Conservation (phyloP, 2,888 invertebrate species). For the Synanthedon tipuliformis region DNA sequence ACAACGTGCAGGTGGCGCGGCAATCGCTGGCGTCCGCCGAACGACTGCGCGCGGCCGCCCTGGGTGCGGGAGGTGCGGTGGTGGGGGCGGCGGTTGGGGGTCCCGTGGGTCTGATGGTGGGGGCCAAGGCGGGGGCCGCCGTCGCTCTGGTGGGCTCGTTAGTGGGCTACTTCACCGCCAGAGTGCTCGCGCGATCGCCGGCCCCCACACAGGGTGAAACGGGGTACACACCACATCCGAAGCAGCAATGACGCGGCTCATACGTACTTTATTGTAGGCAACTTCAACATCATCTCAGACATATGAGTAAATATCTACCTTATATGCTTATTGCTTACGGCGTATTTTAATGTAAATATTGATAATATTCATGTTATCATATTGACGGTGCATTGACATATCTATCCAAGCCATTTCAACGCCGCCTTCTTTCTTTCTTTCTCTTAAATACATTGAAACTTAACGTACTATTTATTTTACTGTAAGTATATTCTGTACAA, state of each 20-base stretch:
- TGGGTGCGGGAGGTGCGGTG: constrained; percentile 30
- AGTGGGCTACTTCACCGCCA: constrained; percentile 26
- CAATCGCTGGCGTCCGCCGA: constrained; percentile 25
- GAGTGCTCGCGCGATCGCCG: constrained; percentile 12
- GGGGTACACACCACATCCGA: background rate
- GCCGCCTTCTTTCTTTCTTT: too few relatives aligned
- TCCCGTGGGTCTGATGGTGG: constrained; percentile 36
- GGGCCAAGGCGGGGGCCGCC: constrained; percentile 40
- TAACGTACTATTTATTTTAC: too few relatives aligned
- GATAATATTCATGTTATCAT: too few relatives aligned
- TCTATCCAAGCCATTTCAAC: too few relatives aligned
- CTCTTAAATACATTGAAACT: too few relatives aligned
- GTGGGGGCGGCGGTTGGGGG: constrained; percentile 38
- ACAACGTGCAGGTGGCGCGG: constrained; percentile 27
- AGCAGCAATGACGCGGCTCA: background rate
- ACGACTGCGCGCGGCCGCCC: constrained; percentile 23
- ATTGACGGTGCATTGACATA: too few relatives aligned
- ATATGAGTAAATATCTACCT: too few relatives aligned
- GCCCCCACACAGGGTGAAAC: background rate
- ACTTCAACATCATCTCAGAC: too few relatives aligned
- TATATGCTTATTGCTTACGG: too few relatives aligned
- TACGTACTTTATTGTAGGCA: too few relatives aligned
- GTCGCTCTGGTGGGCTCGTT: constrained; percentile 36
- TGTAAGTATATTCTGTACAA: too few relatives aligned
- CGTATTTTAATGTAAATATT: too few relatives aligned